phyloP scores from a whole-genome alignment of 2,797 vertebrate genomes.

The Scarus forsteni region DNA sequence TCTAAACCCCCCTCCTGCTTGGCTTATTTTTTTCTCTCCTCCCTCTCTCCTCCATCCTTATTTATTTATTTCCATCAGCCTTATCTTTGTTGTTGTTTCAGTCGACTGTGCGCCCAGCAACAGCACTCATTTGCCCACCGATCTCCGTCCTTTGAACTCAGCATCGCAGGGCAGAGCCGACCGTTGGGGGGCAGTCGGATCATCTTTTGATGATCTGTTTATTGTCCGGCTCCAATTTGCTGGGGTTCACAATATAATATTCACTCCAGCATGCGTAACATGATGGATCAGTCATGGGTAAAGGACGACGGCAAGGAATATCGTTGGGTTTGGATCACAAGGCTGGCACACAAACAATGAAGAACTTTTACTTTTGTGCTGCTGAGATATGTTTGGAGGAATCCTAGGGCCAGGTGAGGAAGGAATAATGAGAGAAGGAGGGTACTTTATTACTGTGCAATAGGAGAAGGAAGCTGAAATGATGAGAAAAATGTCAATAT shows the following conservation, averaged over 20 bases:
- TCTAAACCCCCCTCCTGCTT: constrained; percentile 49
- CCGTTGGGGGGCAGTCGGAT: constrained; percentile 59
- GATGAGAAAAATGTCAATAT: too few relatives aligned
- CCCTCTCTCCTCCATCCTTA: constrained; percentile 51
- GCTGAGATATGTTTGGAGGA: neutral
- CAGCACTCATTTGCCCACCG: constrained; percentile 77
- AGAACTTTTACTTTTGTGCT: constrained; percentile 25
- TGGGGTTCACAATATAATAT: constrained; percentile 56
- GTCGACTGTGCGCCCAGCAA: constrained; percentile 71
- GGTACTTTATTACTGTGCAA: too few relatives aligned
- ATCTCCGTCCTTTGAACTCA: constrained; percentile 78
- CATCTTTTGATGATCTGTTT: constrained; percentile 77
- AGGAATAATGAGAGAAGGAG: too few relatives aligned
- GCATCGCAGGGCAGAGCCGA: constrained; percentile 64
- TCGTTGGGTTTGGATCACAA: constrained; percentile 44
- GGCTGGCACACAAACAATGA: constrained; percentile 10
- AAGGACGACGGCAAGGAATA: constrained; percentile 59
- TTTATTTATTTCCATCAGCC: constrained; percentile 74
- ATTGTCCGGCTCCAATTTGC: constrained; percentile 77
- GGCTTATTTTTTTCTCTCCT: constrained; percentile 38
- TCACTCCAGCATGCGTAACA: constrained; percentile 55
- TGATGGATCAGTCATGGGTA: constrained; percentile 56
- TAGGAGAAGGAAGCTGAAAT: too few relatives aligned
- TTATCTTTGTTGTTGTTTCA: constrained; percentile 80
- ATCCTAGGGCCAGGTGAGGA: too few relatives aligned